Evolutionary conservation across 2,113 vertebrate genomes (phyloP).

Genomic region (Poicephalus meyeri): DNA sequence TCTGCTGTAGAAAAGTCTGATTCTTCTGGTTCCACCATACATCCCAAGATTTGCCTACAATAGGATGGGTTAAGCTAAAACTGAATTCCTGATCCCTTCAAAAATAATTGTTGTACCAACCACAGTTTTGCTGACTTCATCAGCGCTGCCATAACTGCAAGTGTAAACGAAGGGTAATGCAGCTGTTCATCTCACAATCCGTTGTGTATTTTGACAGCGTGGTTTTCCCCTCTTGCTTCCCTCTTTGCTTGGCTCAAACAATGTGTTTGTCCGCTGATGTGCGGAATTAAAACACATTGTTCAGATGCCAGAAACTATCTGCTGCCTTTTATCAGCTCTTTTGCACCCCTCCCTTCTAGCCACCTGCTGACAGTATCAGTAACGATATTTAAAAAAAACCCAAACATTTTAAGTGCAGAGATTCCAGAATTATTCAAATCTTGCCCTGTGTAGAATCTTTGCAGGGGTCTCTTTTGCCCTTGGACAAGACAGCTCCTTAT

Average conservation of each 20-base stretch:
- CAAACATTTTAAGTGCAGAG: neutral
- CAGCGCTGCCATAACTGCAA: neutral
- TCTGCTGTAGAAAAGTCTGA: fast-evolving
- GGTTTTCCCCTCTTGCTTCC: conserved; percentile 39
- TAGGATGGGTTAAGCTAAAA: neutral
- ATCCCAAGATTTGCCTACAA: neutral
- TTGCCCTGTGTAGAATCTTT: neutral
- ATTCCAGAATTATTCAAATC: neutral
- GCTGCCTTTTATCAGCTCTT: conserved; percentile 4
- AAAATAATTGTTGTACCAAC: neutral
- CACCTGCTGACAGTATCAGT: neutral
- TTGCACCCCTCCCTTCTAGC: neutral
- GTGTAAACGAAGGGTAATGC: neutral
- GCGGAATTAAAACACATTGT: neutral
- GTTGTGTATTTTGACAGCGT: neutral
- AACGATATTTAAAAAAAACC: neutral
- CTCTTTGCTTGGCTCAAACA: neutral
- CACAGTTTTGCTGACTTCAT: neutral
- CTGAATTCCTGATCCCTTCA: neutral
- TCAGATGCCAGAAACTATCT: conserved; percentile 14
- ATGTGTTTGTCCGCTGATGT: neutral
- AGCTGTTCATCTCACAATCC: neutral
- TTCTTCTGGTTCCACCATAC: neutral
- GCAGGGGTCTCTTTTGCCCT: neutral
- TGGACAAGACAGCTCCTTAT: neutral